Evolutionary conservation across 2,113 vertebrate genomes (phyloP).

Genomic region (Corythoichthys intestinalis): DNA sequence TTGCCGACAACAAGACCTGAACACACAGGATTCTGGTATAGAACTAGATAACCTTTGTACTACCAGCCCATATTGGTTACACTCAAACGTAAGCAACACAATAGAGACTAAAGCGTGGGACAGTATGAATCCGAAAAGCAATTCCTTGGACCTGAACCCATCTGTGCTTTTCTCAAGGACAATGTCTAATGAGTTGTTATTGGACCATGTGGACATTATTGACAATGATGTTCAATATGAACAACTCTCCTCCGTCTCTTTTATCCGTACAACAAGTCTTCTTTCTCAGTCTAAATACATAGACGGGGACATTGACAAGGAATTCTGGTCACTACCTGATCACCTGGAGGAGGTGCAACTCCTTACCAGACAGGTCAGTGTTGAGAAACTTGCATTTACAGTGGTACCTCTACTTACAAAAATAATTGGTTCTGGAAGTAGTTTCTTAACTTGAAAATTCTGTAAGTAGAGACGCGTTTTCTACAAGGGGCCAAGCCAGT

Average conservation of each 20-base stretch:
- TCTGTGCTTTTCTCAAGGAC: slow-evolving; percentile 18
- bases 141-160: slow-evolving; percentile 38
- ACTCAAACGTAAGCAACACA: slow-evolving; percentile 11
- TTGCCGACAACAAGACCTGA: slow-evolving; percentile 43
- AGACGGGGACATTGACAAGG: slow-evolving; percentile 73
- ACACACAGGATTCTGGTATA: slow-evolving; percentile 83
- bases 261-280: slow-evolving; percentile 54
- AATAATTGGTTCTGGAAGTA: no score
- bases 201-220: slow-evolving; percentile 24
- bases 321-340: slow-evolving; percentile 81
- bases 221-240: background rate
- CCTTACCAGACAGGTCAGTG: slow-evolving; percentile 70
- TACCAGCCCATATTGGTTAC: slow-evolving; percentile 51
- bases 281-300: slow-evolving; percentile 49
- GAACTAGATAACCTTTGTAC: slow-evolving; percentile 79
- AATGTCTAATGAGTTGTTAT: slow-evolving; percentile 39
- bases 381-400: background rate
- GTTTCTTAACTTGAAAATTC: no score
- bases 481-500: no score
- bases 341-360: slow-evolving; percentile 78
- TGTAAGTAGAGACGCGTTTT: no score
- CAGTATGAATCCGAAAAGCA: slow-evolving; percentile 17
- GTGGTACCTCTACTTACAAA: no score
- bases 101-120: slow-evolving; percentile 10
- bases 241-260: slow-evolving; percentile 25